A percentile compares a stretch with the other conserved stretches of the same genome.
These are phyloP conservation scores for Coregonus sp. DNA, from an alignment of 2,797 vertebrate genomes.

Conservation along the genomic window DNA sequence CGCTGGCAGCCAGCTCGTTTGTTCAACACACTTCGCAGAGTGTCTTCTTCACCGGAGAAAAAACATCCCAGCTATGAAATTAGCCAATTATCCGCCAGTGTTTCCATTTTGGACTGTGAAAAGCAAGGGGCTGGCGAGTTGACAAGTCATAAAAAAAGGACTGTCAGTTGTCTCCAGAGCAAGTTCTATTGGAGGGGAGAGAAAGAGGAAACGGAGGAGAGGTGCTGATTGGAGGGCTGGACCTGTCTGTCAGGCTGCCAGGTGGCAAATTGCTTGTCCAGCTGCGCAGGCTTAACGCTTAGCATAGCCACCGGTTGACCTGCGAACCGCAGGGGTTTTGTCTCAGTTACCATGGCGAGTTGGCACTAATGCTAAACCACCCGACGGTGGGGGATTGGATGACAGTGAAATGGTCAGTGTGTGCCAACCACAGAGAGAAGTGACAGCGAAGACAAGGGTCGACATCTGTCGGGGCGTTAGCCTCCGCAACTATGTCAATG, in stretches of 20 bases:
- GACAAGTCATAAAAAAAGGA: conserved; percentile 52
- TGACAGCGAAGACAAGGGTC: neutral
- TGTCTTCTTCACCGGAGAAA: conserved; percentile 48
- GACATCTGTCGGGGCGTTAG: conserved; percentile 8
- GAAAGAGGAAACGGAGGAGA: conserved; percentile 5
- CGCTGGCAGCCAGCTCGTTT: conserved; percentile 52
- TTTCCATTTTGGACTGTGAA: conserved; percentile 48
- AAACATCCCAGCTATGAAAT: conserved; percentile 56
- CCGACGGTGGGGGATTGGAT: conserved; percentile 5
- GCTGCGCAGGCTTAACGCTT: conserved; percentile 24
- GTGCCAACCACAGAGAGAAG: conserved; percentile 8
- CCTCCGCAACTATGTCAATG: neutral
- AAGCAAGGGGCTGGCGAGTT: conserved; percentile 26
- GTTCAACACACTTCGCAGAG: conserved; percentile 35
- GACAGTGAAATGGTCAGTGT: neutral
- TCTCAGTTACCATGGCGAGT: conserved; percentile 14
- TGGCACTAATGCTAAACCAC: conserved; percentile 9
- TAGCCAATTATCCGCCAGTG: conserved; percentile 58
- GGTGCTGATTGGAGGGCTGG: conserved; percentile 13
- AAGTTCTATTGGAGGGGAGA: conserved; percentile 25
- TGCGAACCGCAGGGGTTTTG: conserved; percentile 5
- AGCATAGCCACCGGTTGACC: conserved; percentile 32
- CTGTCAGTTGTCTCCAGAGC: conserved; percentile 42
- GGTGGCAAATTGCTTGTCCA: conserved; percentile 25
- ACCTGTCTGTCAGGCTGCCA: conserved; percentile 27